Base-by-base conservation (phyloP, 2,888 invertebrate genomes). In the Chymomyza procnemis region DNA sequence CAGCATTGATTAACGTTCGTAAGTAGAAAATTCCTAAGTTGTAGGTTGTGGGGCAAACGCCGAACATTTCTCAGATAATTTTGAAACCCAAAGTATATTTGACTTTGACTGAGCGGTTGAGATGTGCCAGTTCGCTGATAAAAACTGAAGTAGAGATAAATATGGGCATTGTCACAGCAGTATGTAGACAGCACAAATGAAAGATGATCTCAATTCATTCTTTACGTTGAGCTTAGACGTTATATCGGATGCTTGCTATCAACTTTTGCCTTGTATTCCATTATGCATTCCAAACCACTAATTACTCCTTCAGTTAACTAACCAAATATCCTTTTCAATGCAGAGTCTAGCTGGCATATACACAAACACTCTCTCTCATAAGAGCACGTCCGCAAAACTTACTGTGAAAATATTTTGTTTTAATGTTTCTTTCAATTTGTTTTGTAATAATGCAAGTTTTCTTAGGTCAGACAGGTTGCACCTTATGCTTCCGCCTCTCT, bases 341-440 rank as follows among this genome's bases (percentile, higher is more conserved):
- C 34, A 41, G 12, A 26, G 12, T 55, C 22, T 8, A 55, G n/a
- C n/a, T n/a, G n/a, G n/a, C n/a, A 21, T 55, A 55, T 34, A 1
- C 1, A 34, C 6, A 34, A 12, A 34, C 6, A 26, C 4, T 6
- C 26, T 26, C 3, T 57, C n/a, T 1, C 14, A 12, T 57, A 12
- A 4, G 14, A 21, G 12, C 56, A 21, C 46, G 22, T 22, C 46
- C 18, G 47, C 8, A 50, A 50, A 19, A 50, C 16, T 50, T 50
- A 12, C 50, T 19, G 16, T 50, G 16, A 4, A 41, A 41, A 41
- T 41, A 3, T 47, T 81, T 80, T 82, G 74, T 78, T 78, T 83
- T 68, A 74, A 73, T 77, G 80, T 80, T 85, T 85, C 76, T 84
- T 80, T 85, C 81, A 84, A 84, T 84, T 85, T 84, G 80, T 85